A percentile compares a stretch with the other conserved stretches of the same genome.
These are phyloP conservation scores for Myopa testacea DNA, from an alignment of 2,888 invertebrate genomes.

Conservation along the genomic window DNA sequence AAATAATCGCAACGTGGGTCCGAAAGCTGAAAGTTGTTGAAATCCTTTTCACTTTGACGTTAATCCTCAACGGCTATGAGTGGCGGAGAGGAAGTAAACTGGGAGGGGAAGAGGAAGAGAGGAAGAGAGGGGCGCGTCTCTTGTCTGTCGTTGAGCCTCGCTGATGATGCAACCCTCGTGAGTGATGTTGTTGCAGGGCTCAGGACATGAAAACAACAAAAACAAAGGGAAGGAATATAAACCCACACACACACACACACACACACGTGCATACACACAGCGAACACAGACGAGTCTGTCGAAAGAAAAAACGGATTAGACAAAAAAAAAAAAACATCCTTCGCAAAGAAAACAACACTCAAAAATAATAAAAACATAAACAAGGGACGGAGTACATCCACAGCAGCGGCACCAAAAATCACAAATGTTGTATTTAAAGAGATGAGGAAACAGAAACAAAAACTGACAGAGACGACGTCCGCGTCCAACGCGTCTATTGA, in stretches of 20 bases:
- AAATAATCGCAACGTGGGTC: constrained; percentile 23
- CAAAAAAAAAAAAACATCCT: not conserved
- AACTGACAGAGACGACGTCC: not conserved
- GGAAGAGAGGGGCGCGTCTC: not conserved
- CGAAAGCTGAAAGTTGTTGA: constrained; percentile 2
- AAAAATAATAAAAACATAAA: not conserved
- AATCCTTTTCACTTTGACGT: constrained; percentile 51
- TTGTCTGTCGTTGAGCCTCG: not conserved
- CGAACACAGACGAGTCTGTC: too few species aligned
- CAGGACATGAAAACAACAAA: not conserved
- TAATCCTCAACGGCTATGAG: constrained; percentile 49
- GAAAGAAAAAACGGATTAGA: not conserved
- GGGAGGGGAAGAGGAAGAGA: not conserved
- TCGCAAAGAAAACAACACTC: not conserved
- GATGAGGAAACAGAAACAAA: not conserved
- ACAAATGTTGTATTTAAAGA: not conserved
- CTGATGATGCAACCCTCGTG: not conserved
- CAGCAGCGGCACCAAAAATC: not conserved
- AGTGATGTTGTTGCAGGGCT: not conserved
- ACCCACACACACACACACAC: not conserved
- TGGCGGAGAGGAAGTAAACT: constrained; percentile 9
- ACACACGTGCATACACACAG: not conserved
- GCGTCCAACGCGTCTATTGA: not conserved
- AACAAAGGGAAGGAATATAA: not conserved
- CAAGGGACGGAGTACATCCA: not conserved